Base-by-base conservation (phyloP, 2,797 vertebrate genomes). In the Acipenser ruthenus region DNA sequence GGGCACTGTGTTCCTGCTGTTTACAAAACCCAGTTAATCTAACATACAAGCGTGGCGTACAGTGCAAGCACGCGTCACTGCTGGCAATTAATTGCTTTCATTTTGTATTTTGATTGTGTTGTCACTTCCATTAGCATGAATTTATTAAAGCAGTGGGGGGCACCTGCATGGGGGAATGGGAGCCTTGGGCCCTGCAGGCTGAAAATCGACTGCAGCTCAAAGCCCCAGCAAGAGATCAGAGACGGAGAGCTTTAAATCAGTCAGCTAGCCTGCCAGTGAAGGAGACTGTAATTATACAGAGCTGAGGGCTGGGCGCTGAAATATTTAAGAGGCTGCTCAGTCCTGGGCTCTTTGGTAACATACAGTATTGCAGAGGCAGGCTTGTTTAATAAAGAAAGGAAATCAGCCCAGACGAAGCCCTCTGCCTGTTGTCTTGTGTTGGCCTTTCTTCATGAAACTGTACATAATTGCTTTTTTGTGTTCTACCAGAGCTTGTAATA, bases 61-160 rank as follows among this genome's bases (percentile, higher is more conserved):
- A 58, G 12, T 58, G 15, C 6, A 58, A 58, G 2, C 10, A 7
- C 1, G 55, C 8, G 12, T 58, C 12, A 58, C 15, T 58, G 55
- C 10, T 7, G 12, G 15, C 15, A 58, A 58, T 58, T 11, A 58
- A 58, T 58, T 58, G 55, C 55, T 58, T 58, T 58, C 12, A 11
- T 58, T 58, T 58, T 58, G 9, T 58, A 11, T 58, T 58, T 58
- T 58, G 12, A 58, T 58, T 58, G 55, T 58, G 55, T n/a, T 58
- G 55, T 10, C 12, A n/a, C 10, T 58, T 58, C 55, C 55, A 58
- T 58, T 58, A 58, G 55, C 12, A n/a, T 58, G 12, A 13, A 13
- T n/a, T 58, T 58, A 58, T 58, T 58, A 58, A 58, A 58, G 55
- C 55, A 7, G 6, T 15, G 10, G 55, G 55, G 55, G 55, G 55